These are phyloP conservation scores for Lasioglossum morio DNA, from an alignment of 2,888 invertebrate genomes.

Conservation along the genomic window DNA sequence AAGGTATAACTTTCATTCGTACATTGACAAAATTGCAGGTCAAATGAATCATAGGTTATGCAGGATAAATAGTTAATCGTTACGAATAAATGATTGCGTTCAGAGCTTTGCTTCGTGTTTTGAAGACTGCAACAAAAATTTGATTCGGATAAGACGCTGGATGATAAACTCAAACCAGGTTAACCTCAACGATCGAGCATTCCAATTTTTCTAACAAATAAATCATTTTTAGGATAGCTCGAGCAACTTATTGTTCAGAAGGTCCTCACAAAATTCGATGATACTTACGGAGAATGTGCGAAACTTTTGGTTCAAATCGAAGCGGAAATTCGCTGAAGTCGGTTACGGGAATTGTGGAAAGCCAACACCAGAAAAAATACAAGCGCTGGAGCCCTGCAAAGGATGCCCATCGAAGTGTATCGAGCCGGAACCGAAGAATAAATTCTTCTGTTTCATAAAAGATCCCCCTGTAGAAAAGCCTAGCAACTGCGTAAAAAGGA, in stretches of 20 bases:
- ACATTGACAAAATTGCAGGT: neutral
- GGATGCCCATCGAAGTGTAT: constrained; percentile 35
- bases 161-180: no score
- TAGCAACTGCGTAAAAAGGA: constrained; percentile 18
- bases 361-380: neutral
- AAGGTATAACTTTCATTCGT: constrained; percentile 32
- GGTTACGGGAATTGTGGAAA: constrained; percentile 21
- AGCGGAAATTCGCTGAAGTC: neutral
- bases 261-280: neutral
- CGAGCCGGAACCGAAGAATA: neutral
- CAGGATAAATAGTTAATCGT: neutral
- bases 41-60: constrained; percentile 8
- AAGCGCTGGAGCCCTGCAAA: constrained; percentile 16
- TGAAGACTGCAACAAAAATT: neutral
- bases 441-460: neutral
- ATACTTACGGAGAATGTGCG: neutral
- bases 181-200: neutral
- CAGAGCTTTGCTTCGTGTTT: neutral
- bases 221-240: constrained; percentile 26
- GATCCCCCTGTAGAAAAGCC: neutral
- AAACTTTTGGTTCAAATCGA: constrained; percentile 15
- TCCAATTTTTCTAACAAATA: neutral
- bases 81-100: neutral
- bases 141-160: neutral
- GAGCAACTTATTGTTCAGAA: neutral